phyloP scores from a whole-genome alignment of 2,797 vertebrate genomes.

The Hyperoplus lanceolatus region DNA sequence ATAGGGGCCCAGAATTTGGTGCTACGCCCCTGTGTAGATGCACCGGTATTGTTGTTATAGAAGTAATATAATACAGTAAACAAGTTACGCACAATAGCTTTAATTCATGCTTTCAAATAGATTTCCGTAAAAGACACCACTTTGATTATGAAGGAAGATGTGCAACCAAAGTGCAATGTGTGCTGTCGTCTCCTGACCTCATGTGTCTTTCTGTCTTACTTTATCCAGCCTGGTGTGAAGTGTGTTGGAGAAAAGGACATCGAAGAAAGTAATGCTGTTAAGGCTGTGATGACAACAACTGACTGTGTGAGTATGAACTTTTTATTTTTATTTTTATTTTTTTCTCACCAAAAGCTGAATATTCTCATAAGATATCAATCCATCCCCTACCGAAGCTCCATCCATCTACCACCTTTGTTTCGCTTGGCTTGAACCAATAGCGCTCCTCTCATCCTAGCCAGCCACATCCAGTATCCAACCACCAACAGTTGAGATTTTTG shows the following conservation, averaged over 20 bases:
- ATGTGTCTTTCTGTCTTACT: conserved; percentile 1
- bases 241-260: conserved; percentile 65
- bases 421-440: background rate
- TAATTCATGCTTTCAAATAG: too few relatives aligned
- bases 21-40: too few relatives aligned
- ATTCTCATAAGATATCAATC: background rate
- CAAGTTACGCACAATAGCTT: too few relatives aligned
- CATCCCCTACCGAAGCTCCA: background rate
- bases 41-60: too few relatives aligned
- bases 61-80: too few relatives aligned
- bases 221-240: conserved; percentile 48
- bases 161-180: background rate
- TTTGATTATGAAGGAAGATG: background rate
- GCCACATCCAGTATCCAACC: background rate
- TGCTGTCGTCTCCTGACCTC: background rate
- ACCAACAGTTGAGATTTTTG: conserved; percentile 23
- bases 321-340: background rate
- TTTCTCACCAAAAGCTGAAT: background rate
- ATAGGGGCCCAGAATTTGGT: too few relatives aligned
- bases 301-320: conserved; percentile 74
- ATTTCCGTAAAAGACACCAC: background rate
- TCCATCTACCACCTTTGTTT: background rate
- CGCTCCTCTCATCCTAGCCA: background rate
- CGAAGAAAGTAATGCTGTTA: conserved; percentile 26
- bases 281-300: fast-evolving